A percentile compares a stretch with the other conserved stretches of the same genome.
Conservation (phyloP, 2,797 vertebrate species). For the Microchirus variegatus region DNA sequence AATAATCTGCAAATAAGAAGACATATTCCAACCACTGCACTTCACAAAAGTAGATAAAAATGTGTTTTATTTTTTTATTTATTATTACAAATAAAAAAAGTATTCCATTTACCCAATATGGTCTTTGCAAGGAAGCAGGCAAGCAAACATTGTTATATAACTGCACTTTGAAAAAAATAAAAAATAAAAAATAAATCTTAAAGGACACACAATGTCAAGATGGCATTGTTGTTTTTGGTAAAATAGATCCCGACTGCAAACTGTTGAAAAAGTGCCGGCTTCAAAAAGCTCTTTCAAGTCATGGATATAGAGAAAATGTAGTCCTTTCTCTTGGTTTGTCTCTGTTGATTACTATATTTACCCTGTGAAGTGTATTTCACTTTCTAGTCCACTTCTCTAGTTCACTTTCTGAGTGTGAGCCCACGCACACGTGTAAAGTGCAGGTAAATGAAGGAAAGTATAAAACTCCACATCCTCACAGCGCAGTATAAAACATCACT, state of each 20-base stretch:
- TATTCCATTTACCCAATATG: neutral
- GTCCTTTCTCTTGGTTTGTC: constrained; percentile 13
- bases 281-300: constrained; percentile 13
- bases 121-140: constrained; percentile 5
- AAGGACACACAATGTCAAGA: neutral
- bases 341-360: neutral
- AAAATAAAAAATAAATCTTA: neutral
- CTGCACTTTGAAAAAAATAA: too few relatives aligned
- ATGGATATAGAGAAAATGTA: constrained; percentile 3
- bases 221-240: neutral
- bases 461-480: constrained; percentile 30
- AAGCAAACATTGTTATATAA: constrained; percentile 3
- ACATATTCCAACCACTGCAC: too few relatives aligned
- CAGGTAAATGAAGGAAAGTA: constrained; percentile 9
- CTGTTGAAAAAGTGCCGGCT: constrained; percentile 1
- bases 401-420: too few relatives aligned
- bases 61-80: neutral
- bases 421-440: too few relatives aligned
- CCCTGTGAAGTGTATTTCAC: constrained; percentile 1
- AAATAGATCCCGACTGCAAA: neutral
- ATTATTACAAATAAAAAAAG: constrained; percentile 18
- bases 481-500: constrained; percentile 68
- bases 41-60: too few relatives aligned
- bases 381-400: neutral
- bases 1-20: too few relatives aligned